A percentile compares a stretch with the other conserved stretches of the same genome.
These are phyloP conservation scores for Drosophila multiciliata DNA, from an alignment of 2,888 invertebrate species.

Conservation along the genomic window DNA sequence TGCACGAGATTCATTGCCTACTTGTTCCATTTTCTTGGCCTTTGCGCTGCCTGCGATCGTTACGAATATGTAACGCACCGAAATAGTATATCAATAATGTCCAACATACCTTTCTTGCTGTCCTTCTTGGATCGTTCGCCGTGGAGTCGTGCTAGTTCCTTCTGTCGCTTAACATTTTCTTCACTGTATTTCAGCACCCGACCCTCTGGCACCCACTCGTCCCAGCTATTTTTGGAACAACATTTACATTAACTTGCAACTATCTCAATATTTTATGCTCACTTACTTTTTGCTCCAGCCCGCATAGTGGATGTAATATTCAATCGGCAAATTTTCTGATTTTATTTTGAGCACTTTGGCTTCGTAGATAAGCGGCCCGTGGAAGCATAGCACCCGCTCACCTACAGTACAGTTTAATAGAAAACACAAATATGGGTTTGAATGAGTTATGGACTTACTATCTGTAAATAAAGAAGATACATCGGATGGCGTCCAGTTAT, in stretches of 20 bases:
- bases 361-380: conserved; percentile 98
- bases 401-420: conserved; percentile 86
- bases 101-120: conserved; percentile 87
- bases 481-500: conserved; percentile 56
- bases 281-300: conserved; percentile 98
- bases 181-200: conserved; percentile 96
- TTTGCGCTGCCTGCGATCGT: conserved; percentile 79
- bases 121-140: conserved; percentile 69
- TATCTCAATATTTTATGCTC: background rate
- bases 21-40: conserved; percentile 82
- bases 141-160: conserved; percentile 88
- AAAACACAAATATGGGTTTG: background rate
- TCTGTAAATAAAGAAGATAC: conserved; percentile 87
- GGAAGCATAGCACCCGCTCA: conserved; percentile 96
- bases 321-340: conserved; percentile 93
- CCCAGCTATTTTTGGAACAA: conserved; percentile 88
- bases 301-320: conserved; percentile 97
- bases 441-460: conserved; percentile 85
- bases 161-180: conserved; percentile 93
- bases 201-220: conserved; percentile 96
- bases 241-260: conserved; percentile 1
- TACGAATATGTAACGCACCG: conserved; percentile 6
- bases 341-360: conserved; percentile 96
- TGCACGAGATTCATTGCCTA: conserved; percentile 86
- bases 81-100: background rate